A percentile compares a stretch with the other conserved stretches of the same genome.
Conservation (phyloP, 2,113 vertebrate species). For the Herpetotheres cachinnans region DNA sequence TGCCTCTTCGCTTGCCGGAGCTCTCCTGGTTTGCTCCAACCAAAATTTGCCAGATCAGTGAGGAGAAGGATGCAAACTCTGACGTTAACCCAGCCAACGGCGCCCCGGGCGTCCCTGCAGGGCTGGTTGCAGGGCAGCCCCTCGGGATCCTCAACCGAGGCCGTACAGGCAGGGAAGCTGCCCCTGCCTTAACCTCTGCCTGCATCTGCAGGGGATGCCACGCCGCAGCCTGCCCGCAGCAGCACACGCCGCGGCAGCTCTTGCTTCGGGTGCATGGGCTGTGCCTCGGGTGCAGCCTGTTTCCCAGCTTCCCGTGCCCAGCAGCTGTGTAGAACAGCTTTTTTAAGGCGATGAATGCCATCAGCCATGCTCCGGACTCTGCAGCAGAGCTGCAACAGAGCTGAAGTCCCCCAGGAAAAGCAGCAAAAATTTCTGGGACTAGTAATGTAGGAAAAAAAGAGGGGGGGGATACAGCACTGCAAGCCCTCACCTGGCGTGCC, state of each 20-base stretch:
- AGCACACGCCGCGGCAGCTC: not conserved
- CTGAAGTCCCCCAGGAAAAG: not conserved
- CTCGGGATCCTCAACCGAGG: rapidly evolving
- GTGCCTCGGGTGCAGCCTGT: not conserved
- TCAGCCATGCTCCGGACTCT: rapidly evolving
- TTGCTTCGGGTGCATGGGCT: not conserved
- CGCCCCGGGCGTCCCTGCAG: rapidly evolving
- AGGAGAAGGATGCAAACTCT: not conserved
- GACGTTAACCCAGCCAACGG: not conserved
- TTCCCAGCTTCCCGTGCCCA: not conserved
- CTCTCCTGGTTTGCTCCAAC: not conserved
- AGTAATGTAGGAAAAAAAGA: rapidly evolving
- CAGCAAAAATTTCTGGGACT: not conserved
- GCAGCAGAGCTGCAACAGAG: not conserved
- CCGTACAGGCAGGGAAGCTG: too few relatives aligned
- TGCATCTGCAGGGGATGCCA: not conserved
- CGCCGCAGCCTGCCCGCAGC: not conserved
- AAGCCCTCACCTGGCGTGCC: not conserved
- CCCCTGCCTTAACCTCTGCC: not conserved
- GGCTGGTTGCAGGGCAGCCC: rapidly evolving
- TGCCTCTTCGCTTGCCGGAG: not conserved
- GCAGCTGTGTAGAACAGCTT: not conserved
- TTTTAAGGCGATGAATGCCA: not conserved
- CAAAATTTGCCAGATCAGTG: rapidly evolving
- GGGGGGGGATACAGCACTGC: rapidly evolving